Evolutionary conservation across 2,888 invertebrate genomes (phyloP).

Genomic region (Nezara viridula): DNA sequence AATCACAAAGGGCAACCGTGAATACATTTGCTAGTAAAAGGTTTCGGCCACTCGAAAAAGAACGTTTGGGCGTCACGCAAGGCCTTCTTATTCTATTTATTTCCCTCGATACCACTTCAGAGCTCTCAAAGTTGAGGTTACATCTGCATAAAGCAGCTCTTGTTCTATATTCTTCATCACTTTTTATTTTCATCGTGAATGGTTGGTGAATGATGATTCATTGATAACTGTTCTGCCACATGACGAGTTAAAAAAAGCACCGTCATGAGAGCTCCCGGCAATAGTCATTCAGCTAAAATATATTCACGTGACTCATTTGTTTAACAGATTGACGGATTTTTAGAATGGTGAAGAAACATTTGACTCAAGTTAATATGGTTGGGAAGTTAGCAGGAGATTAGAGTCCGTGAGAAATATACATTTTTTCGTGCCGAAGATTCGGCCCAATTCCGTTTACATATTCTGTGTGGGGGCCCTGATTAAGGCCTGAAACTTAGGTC

Average conservation of each 20-base stretch:
- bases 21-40: constrained; percentile 19
- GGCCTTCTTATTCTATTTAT: constrained; percentile 30
- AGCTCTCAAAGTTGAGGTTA: neutral
- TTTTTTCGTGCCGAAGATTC: too few relatives aligned
- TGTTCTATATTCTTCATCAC: neutral
- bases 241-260: neutral
- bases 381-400: too few relatives aligned
- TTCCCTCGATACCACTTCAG: constrained; percentile 6
- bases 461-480: too few relatives aligned
- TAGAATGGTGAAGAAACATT: too few relatives aligned
- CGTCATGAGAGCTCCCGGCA: neutral
- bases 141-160: constrained; percentile 7
- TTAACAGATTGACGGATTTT: too few relatives aligned
- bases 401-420: too few relatives aligned
- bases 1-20: constrained; percentile 47
- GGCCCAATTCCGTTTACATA: too few relatives aligned
- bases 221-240: neutral
- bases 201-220: constrained; percentile 4
- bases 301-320: neutral
- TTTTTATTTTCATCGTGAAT: neutral
- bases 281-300: neutral
- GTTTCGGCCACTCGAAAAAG: constrained; percentile 41
- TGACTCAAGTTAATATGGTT: too few relatives aligned
- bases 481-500: too few relatives aligned
- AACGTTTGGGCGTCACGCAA: constrained; percentile 12